phyloP scores from a whole-genome alignment of 2,113 vertebrate genomes.

The Amphiprion percula region DNA sequence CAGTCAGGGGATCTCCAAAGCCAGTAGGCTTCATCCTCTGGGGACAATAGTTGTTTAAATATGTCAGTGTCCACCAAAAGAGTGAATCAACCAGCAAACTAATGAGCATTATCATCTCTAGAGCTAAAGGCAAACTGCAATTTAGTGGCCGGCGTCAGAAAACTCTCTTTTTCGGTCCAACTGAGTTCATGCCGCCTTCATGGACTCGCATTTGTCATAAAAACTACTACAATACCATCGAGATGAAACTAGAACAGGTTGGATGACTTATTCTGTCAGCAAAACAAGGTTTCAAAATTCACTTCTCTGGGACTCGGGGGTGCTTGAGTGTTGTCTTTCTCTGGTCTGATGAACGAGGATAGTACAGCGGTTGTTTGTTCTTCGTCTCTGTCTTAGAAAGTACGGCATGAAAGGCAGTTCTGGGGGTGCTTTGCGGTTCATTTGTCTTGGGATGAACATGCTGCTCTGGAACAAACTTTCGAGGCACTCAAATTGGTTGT shows the following conservation, averaged over 20 bases:
- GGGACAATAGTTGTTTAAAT: background rate
- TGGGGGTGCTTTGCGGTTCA: slow-evolving; percentile 30
- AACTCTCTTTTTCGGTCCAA: slow-evolving; percentile 30
- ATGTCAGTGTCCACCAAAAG: background rate
- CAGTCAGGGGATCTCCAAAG: too few species aligned
- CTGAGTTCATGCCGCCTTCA: slow-evolving; percentile 19
- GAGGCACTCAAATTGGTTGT: background rate
- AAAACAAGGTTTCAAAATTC: slow-evolving; percentile 60
- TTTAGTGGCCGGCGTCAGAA: slow-evolving; percentile 36
- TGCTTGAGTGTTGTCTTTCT: slow-evolving; percentile 52
- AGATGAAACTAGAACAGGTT: slow-evolving; percentile 54
- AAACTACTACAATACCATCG: slow-evolving; percentile 34
- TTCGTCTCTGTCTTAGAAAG: slow-evolving; percentile 25
- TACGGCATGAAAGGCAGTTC: slow-evolving; percentile 46
- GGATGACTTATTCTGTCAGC: slow-evolving; percentile 61
- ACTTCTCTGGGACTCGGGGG: slow-evolving; percentile 65
- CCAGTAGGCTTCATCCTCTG: background rate
- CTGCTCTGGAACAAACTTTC: slow-evolving; percentile 10
- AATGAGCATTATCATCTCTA: background rate
- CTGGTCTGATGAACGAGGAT: slow-evolving; percentile 55
- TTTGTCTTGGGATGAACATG: slow-evolving; percentile 46
- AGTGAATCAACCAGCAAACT: background rate
- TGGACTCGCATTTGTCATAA: slow-evolving; percentile 43
- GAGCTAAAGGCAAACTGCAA: background rate
- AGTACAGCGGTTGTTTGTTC: slow-evolving; percentile 53